Base-by-base conservation (phyloP, 2,888 invertebrate genomes). In the Sipunculus nudus region DNA sequence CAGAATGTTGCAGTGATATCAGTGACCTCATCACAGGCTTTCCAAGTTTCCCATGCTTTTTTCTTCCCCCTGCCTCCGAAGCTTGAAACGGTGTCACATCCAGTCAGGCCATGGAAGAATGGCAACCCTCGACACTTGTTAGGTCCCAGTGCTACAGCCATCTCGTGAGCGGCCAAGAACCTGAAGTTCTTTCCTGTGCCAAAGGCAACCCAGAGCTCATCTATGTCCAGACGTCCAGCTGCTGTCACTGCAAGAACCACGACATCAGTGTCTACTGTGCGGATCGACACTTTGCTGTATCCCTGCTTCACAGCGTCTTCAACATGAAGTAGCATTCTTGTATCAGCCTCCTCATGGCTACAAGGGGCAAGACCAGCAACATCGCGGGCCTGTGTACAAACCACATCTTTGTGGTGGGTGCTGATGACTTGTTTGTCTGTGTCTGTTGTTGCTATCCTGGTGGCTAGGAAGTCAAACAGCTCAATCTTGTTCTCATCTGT, bases 191-290 rank as follows among this genome's bases (percentile, higher is more conserved):
- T n/a, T n/a, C n/a, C n/a, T n/a, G n/a, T n/a, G n/a, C n/a, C n/a
- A n/a, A n/a, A n/a, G n/a, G n/a, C n/a, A n/a, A n/a, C n/a, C n/a
- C n/a, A n/a, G n/a, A n/a, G n/a, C n/a, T n/a, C n/a, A n/a, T n/a
- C n/a, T n/a, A n/a, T n/a, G n/a, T n/a, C n/a, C n/a, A 50, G 50
- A 21, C 8, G 31, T 8, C 39, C 5, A 5, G 56, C 48, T n/a
- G n/a, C n/a, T n/a, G n/a, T n/a, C 29, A 64, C 52, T 5, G 61
- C 54, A 8, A 65, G 50, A 13, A 69, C 58, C 2, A 65, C 57
- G 3, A 69, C 60, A 57, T 68, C 52, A 10, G 59, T 68, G 55
- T 69, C 64, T 13, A 70, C 68, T 39, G 68, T 70, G 16, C 57
- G 53, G 13, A 62, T 55, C 2, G 32, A 25, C 8, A 70, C 50